Evolutionary conservation across 2,797 vertebrate species (phyloP).

Genomic region (Babyrousa celebensis): DNA sequence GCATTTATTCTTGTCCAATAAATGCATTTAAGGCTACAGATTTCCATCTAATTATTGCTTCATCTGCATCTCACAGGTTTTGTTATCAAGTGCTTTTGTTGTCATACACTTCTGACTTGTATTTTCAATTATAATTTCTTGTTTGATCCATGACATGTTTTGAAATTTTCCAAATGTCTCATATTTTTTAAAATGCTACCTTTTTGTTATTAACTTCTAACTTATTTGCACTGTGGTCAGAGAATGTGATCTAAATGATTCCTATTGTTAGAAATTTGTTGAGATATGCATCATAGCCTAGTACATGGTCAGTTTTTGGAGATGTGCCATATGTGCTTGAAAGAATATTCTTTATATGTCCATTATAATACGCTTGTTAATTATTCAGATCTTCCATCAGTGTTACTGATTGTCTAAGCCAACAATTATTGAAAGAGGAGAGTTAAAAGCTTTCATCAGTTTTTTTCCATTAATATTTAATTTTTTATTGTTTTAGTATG

Average conservation of each 20-base stretch:
- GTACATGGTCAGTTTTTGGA: no score
- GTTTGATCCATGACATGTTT: not conserved
- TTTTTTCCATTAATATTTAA: not conserved
- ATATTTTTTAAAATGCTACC: not conserved
- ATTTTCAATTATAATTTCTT: not conserved
- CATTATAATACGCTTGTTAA: not conserved
- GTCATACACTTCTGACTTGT: not conserved
- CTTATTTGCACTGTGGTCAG: no score
- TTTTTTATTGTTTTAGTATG: not conserved
- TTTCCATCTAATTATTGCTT: not conserved
- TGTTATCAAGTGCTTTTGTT: not conserved
- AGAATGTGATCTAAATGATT: not conserved
- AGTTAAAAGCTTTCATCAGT: not conserved
- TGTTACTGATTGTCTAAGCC: not conserved
- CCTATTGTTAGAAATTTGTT: not conserved
- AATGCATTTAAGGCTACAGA: not conserved
- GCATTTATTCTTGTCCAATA: not conserved
- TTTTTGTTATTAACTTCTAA: not conserved
- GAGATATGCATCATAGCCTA: no score
- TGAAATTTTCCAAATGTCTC: not conserved
- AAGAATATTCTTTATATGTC: not conserved
- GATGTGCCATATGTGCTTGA: not conserved
- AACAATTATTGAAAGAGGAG: not conserved
- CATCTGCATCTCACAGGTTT: not conserved
- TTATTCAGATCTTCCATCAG: not conserved